Base-by-base conservation (phyloP, 2,888 invertebrate genomes). In the Philhelius pedissequus region DNA sequence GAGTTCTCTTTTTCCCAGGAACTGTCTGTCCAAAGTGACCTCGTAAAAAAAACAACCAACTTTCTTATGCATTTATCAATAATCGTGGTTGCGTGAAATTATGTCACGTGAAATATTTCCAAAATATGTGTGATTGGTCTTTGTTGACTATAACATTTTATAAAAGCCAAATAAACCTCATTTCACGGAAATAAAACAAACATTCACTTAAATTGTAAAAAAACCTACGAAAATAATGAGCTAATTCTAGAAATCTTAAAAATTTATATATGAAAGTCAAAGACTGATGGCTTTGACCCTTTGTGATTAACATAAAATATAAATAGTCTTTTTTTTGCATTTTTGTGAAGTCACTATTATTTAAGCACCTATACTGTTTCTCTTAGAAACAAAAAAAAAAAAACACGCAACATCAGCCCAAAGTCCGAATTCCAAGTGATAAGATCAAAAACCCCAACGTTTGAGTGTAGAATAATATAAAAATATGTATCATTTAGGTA, bases 381-480 rank as follows among this genome's bases (percentile, higher is more conserved):
- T 25, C 20, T 13, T 13, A 48, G 45, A 48, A 7, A 7, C 32
- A 18, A 18, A 20, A 54, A 0, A 32, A 6, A 20, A 35, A 20
- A 32, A 32, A 32, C 13, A 1, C 30, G 3, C 13, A 54, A 20
- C 30, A 32, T 6, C 32, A 56, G 13, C 56, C 32, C 35, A 56
- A 35, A 56, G 56, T 56, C 56, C 56, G 56, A 56, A 35, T 35
- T 56, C 56, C 56, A 56, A 56, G 13, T 11, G 56, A 56, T 56
- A 56, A 56, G 56, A 56, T 20, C 20, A 32, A 56, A 56, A 56
- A 56, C 6, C 32, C 20, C 56, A 32, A 22, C 32, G 32, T n/a
- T 35, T n/a, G 3, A 35, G 35, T 20, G 52, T 9, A 15, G n/a
- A 50, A 38, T 52, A 50, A 8, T 25, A 35, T 20, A 20, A 4